Evolutionary conservation across 1,140 invertebrate species (phyloP), one percentile per base, ranked within the genome.

Genomic region (Lucilia cuprina): DNA sequence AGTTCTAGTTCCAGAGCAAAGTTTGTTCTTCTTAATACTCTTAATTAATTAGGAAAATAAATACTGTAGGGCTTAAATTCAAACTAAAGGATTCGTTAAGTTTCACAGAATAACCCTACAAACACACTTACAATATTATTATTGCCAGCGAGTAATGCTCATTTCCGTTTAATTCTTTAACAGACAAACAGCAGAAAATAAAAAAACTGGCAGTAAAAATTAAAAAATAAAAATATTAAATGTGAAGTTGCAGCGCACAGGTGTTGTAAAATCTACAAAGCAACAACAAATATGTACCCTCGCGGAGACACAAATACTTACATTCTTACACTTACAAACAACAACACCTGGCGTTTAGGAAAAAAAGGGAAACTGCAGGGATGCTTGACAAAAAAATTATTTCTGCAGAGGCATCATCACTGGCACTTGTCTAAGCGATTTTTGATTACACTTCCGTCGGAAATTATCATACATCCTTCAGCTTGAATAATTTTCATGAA

Each of bases 401-500:
- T 41, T 17, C 34, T 78, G 75, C 35, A 78, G 75, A 41, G 35
- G 75, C 41, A 35, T 47, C 77, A 80, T 80, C 77, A 80, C 77
- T 80, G 77, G 77, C 82, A 86, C 82, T 89, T 87, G 89, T 89
- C 89, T 91, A 91, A 91, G 89, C 89, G 89, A 91, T 91, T 91
- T 91, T 91, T 91, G 89, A 91, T 91, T 91, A 91, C 89, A 89
- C 88, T 91, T 91, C 89, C 89, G 89, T 84, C 89, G 89, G 89
- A 91, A 91, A 91, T 91, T 91, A 91, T 91, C 89, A 91, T 91
- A 91, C 89, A 91, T 89, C 88, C 89, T 91, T 91, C 88, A 89
- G 87, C 89, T 88, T 89, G 89, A 91, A 90, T 91, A 89, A 90
- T 88, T 91, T 90, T 87, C 85, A 88, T 89, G 84, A 35, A 85